Evolutionary conservation across 2,888 invertebrate species (phyloP), one percentile per base, ranked within the genome.

Genomic region (Druceiella hillmani): DNA sequence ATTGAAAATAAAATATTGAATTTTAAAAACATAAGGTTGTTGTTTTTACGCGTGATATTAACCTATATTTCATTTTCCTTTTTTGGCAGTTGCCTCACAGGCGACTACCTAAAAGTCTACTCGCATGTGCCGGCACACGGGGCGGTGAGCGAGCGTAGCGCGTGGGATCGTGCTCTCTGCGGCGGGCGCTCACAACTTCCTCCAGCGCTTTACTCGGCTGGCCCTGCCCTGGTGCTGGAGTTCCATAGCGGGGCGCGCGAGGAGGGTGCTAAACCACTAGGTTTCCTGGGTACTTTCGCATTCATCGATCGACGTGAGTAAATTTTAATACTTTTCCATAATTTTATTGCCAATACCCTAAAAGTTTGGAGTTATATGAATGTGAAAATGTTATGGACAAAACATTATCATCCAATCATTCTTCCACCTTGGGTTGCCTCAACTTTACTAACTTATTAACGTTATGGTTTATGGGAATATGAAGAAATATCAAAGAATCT

Each of bases 21-120:
- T n/a, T n/a, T n/a, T n/a, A n/a, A n/a, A n/a, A n/a, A n/a, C n/a
- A n/a, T n/a, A n/a, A n/a, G n/a, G n/a, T n/a, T n/a, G n/a, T n/a
- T n/a, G n/a, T n/a, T n/a, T n/a, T n/a, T n/a, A n/a, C n/a, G n/a
- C n/a, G n/a, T n/a, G n/a, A n/a, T n/a, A n/a, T n/a, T n/a, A n/a
- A n/a, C n/a, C n/a, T n/a, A n/a, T n/a, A n/a, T n/a, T n/a, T n/a
- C n/a, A n/a, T n/a, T n/a, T n/a, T n/a, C n/a, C n/a, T n/a, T n/a
- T 62, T 65, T 57, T 80, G 79, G 6, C 78, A 87, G 87, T 50
- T 87, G 87, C 58, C 68, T 76, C 41, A 74, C 76, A 32, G 83
- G 83, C 1, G 87, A 87, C 63, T 87, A 80, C 62, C 62, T 88
- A 48, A 85, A 87, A 62, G 76, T 87, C 38, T 88, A 84, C 64